Evolutionary conservation across 1,140 invertebrate species (phyloP).

Genomic region (Psilanteris sp.): DNA sequence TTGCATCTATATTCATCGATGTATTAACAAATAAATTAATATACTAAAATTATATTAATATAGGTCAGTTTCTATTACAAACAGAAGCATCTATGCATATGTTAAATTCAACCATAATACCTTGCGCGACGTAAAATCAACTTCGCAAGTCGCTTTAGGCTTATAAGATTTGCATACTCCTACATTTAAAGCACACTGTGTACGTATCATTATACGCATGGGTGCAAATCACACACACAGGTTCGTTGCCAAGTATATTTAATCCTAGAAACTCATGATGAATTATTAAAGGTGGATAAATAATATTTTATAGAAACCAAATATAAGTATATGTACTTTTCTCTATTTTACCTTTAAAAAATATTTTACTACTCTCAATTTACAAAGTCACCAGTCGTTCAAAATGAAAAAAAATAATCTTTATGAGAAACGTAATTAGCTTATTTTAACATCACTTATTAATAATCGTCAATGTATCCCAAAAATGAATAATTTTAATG

Average conservation of each 20-base stretch:
- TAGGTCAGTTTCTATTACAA: conserved; percentile 18
- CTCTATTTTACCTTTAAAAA: too few relatives aligned
- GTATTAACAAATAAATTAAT: conserved; percentile 1
- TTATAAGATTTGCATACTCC: conserved; percentile 59
- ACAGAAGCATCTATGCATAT: conserved; percentile 33
- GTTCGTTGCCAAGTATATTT: conserved; percentile 25
- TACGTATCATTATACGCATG: conserved; percentile 49
- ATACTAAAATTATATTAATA: conserved; percentile 9
- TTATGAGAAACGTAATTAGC: too few relatives aligned
- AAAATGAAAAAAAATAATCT: too few relatives aligned
- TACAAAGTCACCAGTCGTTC: too few relatives aligned
- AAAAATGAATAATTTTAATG: too few relatives aligned
- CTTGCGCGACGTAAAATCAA: conserved; percentile 46
- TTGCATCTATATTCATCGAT: too few relatives aligned
- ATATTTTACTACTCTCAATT: too few relatives aligned
- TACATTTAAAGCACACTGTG: conserved; percentile 53
- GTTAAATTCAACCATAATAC: conserved; percentile 38
- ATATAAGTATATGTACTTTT: too few relatives aligned
- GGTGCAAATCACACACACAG: conserved; percentile 42
- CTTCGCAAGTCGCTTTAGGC: conserved; percentile 54
- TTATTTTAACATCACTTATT: too few relatives aligned
- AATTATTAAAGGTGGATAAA: conserved; percentile 18
- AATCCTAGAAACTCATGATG: conserved; percentile 23
- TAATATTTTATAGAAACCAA: conserved; percentile 7
- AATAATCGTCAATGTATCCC: too few relatives aligned